phyloP scores from a whole-genome alignment of 2,113 vertebrate genomes.

The Psilopogon haemacephalus region DNA sequence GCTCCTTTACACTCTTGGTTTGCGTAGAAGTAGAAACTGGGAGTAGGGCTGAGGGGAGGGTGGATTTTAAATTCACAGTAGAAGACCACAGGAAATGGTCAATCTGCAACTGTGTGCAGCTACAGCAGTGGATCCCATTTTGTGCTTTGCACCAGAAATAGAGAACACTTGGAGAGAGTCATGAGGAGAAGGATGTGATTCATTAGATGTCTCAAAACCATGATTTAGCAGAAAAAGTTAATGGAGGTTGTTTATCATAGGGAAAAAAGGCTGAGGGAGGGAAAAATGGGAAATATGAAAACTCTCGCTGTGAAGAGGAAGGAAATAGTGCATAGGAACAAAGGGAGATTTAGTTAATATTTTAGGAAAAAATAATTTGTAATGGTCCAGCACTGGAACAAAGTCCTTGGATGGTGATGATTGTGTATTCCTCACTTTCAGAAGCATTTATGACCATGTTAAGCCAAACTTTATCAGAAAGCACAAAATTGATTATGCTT shows the following conservation, averaged over 20 bases:
- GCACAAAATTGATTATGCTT: background rate
- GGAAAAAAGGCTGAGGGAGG: background rate
- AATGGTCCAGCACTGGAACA: accelerated
- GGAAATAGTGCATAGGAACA: background rate
- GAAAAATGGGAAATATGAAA: background rate
- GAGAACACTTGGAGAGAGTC: background rate
- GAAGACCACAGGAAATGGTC: background rate
- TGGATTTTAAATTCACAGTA: background rate
- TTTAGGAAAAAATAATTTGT: background rate
- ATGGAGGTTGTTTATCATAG: background rate
- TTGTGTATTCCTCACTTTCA: background rate
- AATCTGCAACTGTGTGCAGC: background rate
- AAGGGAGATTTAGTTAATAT: background rate
- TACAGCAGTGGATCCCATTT: background rate
- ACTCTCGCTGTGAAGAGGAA: background rate
- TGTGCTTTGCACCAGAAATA: background rate
- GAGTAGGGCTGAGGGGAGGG: background rate
- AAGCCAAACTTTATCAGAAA: background rate
- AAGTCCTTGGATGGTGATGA: background rate
- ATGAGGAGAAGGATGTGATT: accelerated
- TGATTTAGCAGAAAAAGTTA: background rate
- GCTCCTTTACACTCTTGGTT: background rate
- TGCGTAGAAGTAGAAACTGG: background rate
- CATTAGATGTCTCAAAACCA: background rate
- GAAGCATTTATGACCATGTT: background rate